A percentile compares a stretch with the other conserved stretches of the same genome.
Conservation (phyloP, 2,797 vertebrate genomes). For the Malurus splendens region DNA sequence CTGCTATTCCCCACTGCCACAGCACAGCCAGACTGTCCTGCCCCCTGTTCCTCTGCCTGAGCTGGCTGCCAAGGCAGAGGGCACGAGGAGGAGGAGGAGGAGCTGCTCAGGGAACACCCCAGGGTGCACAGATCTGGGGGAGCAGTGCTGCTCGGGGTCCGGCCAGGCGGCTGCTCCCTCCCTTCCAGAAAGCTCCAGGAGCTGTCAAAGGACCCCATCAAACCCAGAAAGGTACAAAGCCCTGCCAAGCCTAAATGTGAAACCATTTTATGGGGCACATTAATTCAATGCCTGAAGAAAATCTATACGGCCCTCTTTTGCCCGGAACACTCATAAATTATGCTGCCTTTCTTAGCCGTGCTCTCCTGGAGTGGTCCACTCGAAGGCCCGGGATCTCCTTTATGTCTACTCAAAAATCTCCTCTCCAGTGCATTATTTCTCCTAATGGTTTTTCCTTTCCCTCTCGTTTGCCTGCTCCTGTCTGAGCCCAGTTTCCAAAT, state of each 20-base stretch:
- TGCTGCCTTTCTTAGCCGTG: constrained; percentile 37
- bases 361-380: constrained; percentile 49
- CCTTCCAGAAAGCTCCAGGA: constrained; percentile 9
- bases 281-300: constrained; percentile 66
- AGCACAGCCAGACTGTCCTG: neutral
- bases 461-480: constrained; percentile 64
- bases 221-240: neutral
- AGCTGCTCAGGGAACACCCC: neutral
- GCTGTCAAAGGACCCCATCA: neutral
- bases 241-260: constrained; percentile 63
- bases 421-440: constrained; percentile 59
- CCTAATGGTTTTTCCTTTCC: constrained; percentile 69
- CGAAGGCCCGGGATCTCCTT: constrained; percentile 56
- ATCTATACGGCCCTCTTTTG: constrained; percentile 65
- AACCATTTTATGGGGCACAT: constrained; percentile 60
- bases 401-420: constrained; percentile 56
- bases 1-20: fast-evolving
- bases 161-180: neutral
- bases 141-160: fast-evolving
- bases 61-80: neutral
- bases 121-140: neutral
- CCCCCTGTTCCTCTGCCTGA: neutral
- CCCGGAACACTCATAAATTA: constrained; percentile 71
- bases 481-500: constrained; percentile 76
- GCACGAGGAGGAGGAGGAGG: neutral